Base-by-base conservation (phyloP, 2,797 vertebrate species). In the Arnoldichthys spilopterus region DNA sequence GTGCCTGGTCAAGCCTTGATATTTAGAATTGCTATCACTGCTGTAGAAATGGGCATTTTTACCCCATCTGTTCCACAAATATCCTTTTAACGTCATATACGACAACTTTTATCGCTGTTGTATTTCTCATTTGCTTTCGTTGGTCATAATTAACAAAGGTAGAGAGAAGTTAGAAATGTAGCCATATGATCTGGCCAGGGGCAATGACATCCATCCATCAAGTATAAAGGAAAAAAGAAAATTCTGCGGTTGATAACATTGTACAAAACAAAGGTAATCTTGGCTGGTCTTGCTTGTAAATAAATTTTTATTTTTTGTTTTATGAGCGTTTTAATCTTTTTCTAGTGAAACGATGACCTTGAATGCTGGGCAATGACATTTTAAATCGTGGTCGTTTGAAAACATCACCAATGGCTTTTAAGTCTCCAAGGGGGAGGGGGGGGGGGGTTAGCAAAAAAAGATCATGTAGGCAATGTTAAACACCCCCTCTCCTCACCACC, bases 261-360 rank as follows among this genome's bases (percentile, higher is more conserved):
- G 85, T 88, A 84, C 56, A 86, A 86, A 84, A 85, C 69, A 83
- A 76, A 54, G 81, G 73, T 85, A 73, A 87, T 83, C 79, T 82
- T 80, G 58, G 70, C 76, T 82, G 82, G 85, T 87, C 74, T 83
- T 85, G 86, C 84, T 80, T 91, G 87, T 91, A 91, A 87, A 90
- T 90, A 89, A 26, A 76, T 83, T 88, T 88, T 84, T 81, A 83
- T 85, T 79, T 87, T 84, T 63, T 82, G 72, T 80, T 88, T 87
- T 84, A 75, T 85, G 77, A 85, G 59, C 32, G 78, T 89, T 88
- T 88, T 85, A 89, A 89, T 84, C 82, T 79, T 87, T 88, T 88
- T 86, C 87, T 86, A 87, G 80, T 77, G 74, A 87, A 81, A 79
- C 40, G 72, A 87, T 83, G 69, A 87, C 77, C 82, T 86, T 82